phyloP scores from a whole-genome alignment of 2,888 invertebrate genomes.

The Opisthograptis luteolata region DNA sequence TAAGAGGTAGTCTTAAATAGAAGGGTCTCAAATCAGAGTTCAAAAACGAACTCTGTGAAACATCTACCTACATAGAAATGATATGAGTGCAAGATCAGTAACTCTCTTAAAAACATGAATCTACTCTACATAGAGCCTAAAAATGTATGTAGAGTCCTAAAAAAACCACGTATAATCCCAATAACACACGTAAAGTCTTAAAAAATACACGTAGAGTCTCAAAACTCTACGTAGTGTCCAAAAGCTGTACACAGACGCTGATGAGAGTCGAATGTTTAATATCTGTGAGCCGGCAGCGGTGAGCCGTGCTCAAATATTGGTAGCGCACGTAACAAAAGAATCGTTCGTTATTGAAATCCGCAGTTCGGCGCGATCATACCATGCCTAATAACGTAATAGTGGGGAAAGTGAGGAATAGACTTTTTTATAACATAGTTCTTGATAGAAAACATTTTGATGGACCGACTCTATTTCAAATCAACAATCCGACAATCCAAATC shows the following conservation, averaged over 20 bases:
- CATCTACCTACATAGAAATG: no score
- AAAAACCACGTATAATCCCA: no score
- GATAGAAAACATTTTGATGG: background rate
- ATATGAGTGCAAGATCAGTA: no score
- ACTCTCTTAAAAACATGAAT: no score
- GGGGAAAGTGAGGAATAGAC: slow-evolving; percentile 15
- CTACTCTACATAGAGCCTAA: no score
- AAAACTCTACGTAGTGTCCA: background rate
- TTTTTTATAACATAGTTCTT: background rate
- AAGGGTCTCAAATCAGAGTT: no score
- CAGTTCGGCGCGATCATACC: slow-evolving; percentile 69
- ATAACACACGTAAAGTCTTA: no score
- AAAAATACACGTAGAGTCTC: background rate
- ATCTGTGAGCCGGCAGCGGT: slow-evolving; percentile 58
- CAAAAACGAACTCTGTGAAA: no score
- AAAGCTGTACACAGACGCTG: slow-evolving; percentile 1
- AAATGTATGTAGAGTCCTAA: no score
- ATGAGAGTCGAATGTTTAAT: slow-evolving; percentile 14
- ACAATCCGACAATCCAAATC: background rate
- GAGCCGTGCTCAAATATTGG: slow-evolving; percentile 73
- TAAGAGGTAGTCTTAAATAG: no score
- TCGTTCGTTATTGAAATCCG: slow-evolving; percentile 78
- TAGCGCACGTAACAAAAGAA: slow-evolving; percentile 78
- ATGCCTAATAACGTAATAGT: slow-evolving; percentile 73
- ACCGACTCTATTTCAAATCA: background rate